These are phyloP conservation scores for Coptodon rendalli DNA, from an alignment of 2,113 vertebrate species.

Conservation along the genomic window DNA sequence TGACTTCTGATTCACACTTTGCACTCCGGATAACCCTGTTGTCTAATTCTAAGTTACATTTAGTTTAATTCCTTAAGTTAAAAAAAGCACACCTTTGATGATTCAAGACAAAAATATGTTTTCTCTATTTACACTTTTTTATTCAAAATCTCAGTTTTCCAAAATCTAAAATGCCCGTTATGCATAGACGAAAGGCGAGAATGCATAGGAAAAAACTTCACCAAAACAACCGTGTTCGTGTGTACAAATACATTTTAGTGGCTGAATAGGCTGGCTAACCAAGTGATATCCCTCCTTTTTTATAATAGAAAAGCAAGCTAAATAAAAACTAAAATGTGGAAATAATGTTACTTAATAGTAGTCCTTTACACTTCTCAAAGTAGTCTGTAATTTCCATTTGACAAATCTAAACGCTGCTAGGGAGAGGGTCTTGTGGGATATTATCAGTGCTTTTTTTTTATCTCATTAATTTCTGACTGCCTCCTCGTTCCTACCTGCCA, in stretches of 20 bases:
- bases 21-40: neutral
- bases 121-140: neutral
- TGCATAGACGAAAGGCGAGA: fast-evolving
- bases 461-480: neutral
- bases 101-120: neutral
- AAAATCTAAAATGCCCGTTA: neutral
- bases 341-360: neutral
- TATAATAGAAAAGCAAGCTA: neutral
- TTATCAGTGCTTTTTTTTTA: neutral
- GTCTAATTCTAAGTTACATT: neutral
- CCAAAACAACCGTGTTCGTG: too few species aligned
- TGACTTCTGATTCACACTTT: neutral
- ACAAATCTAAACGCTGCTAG: neutral
- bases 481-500: neutral
- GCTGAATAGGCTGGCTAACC: neutral
- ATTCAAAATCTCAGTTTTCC: neutral
- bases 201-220: neutral
- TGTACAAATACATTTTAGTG: neutral
- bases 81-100: neutral
- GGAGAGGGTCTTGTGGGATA: neutral
- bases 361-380: neutral
- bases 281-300: neutral
- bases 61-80: neutral
- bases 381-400: neutral
- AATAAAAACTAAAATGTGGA: neutral